These are phyloP conservation scores for Diphyllodes magnificus DNA, from an alignment of 2,113 vertebrate species.

Conservation along the genomic window DNA sequence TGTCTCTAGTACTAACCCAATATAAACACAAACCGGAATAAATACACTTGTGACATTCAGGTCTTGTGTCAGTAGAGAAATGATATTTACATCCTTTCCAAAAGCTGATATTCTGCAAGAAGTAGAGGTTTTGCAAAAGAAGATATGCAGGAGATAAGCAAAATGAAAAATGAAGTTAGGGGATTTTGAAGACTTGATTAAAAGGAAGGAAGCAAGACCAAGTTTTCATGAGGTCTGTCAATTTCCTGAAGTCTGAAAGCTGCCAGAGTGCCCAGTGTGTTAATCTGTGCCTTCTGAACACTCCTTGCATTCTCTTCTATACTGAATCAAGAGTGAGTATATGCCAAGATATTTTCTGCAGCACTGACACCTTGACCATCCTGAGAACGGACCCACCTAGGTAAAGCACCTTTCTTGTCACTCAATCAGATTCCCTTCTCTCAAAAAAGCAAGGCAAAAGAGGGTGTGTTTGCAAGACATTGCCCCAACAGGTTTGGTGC, in stretches of 20 bases:
- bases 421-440: not conserved
- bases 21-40: not conserved
- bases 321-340: not conserved
- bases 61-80: not conserved
- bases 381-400: fast-evolving
- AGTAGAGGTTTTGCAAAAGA: not conserved
- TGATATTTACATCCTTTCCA: not conserved
- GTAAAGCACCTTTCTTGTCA: not conserved
- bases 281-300: not conserved
- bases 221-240: not conserved
- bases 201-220: not conserved
- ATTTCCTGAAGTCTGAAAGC: not conserved
- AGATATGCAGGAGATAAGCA: not conserved
- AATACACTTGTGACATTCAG: not conserved
- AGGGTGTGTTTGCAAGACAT: not conserved
- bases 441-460: not conserved
- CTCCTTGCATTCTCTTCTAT: not conserved
- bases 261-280: not conserved
- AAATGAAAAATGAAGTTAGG: not conserved
- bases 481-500: not conserved
- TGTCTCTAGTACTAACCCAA: not conserved
- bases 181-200: not conserved
- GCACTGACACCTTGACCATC: not conserved
- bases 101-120: not conserved
- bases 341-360: not conserved